phyloP scores from a whole-genome alignment of 2,797 vertebrate species.

The Myioborus melanocephalus region DNA sequence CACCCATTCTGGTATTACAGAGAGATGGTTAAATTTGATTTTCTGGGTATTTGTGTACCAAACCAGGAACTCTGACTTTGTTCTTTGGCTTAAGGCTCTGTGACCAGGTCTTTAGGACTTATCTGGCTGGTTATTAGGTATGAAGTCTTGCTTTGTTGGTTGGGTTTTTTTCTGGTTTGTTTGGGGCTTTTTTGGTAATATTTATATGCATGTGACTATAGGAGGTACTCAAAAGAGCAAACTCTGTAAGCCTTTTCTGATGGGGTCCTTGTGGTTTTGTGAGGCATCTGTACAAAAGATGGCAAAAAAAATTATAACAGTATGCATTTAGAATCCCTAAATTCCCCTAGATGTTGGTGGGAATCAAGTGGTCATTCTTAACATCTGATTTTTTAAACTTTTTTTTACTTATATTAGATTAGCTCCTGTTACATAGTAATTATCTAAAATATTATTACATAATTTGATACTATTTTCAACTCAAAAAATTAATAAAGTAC shows the following conservation, averaged over 20 bases:
- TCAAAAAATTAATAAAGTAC: conserved; percentile 37
- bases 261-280: not conserved
- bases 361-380: not conserved
- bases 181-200: not conserved
- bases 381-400: not conserved
- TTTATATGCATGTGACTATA: not conserved
- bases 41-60: not conserved
- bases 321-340: not conserved
- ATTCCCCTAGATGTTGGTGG: not conserved
- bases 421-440: conserved; percentile 46
- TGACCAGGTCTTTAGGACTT: not conserved
- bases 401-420: conserved; percentile 32
- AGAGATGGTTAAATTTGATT: not conserved
- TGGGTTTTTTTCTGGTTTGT: not conserved
- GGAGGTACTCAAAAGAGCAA: not conserved
- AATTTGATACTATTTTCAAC: conserved; percentile 59
- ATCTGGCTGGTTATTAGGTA: not conserved
- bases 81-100: not conserved
- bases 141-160: not conserved
- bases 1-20: not conserved
- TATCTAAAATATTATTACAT: conserved; percentile 29
- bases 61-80: not conserved
- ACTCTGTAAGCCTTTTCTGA: not conserved
- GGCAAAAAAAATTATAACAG: fast-evolving
- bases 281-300: not conserved